Evolutionary conservation across 2,797 vertebrate species (phyloP), one percentile per base, ranked within the genome.

Genomic region (Coilia nasus): DNA sequence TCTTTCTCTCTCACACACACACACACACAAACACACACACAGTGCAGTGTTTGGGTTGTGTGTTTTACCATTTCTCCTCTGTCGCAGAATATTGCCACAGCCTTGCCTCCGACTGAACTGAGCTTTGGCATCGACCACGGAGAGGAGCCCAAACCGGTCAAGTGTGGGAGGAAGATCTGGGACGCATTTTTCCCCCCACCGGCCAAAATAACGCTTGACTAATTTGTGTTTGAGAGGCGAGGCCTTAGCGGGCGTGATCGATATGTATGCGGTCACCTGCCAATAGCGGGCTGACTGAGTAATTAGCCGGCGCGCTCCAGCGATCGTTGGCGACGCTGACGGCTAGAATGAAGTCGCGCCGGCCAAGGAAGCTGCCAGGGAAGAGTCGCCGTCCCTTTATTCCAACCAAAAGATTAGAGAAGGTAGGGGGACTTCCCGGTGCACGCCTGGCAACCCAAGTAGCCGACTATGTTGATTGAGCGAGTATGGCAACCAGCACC

Each of bases 231-330:
- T 92, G 88, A 91, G 88, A 91, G 88, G 89, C 88, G 90, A 89
- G 92, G 90, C 90, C 89, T 90, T 90, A 93, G 90, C 90, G 82
- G 82, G 90, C 89, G 83, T 89, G 91, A 95, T 95, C 94, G 86
- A 95, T 95, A 93, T 81, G 89, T 88, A 91, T 92, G 94, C 88
- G 90, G 90, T 93, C 92, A 94, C 91, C 93, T 95, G 94, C 93
- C 94, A 94, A 94, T 94, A 92, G 89, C 85, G 86, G 88, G 88
- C 91, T 92, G 91, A 92, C 91, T 94, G 93, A 95, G 92, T 94
- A 94, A 94, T 94, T 95, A 94, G 92, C 92, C 94, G 87, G 87
- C 90, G 88, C 87, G 91, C 90, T 93, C 80, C 85, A 82, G 86
- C 86, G n/a, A 88, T 84, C 89, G 82, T 87, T 91, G 89, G 91